Evolutionary conservation across 2,888 invertebrate species (phyloP), one percentile per base, ranked within the genome.

Genomic region (Xanthorhoe designata): DNA sequence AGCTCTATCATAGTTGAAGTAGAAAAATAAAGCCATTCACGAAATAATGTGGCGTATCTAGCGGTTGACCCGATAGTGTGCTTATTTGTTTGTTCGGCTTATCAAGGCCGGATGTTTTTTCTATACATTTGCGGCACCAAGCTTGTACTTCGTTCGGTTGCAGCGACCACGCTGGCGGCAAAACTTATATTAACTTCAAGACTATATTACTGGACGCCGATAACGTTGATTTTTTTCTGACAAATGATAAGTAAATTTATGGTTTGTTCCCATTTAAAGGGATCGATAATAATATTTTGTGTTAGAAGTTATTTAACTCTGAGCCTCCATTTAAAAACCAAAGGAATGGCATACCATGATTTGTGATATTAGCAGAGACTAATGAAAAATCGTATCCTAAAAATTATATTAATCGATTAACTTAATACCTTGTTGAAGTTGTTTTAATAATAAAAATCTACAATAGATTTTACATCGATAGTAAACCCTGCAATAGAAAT

Each of bases 41-140:
- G 80, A 85, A 85, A 86, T 81, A 85, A 82, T 82, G 79, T 83
- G 82, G 80, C 87, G 82, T 92, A 90, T 91, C 90, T 90, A 90
- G 89, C 87, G 86, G 87, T 86, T 90, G 91, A 88, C 88, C 90
- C 86, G 92, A 92, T 93, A 93, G 88, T 88, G 86, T 79, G 87
- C 86, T 91, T 92, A 83, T 92, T 92, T 93, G 91, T 92, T 91
- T 90, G 92, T 90, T 87, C 86, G 82, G 85, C 90, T 93, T 93
- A 93, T 93, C 92, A 91, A 88, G 88, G 87, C 92, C 92, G 92
- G 92, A 93, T 93, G 92, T 93, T 92, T 92, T 92, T 93, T 92
- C 87, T 90, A 90, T 91, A 91, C 84, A 90, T 92, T 90, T 90
- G 88, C 87, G 89, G 88, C 89, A 91, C 86, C 83, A 88, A 88